A percentile compares a stretch with the other conserved stretches of the same genome.
Conservation (phyloP, 2,113 vertebrate genomes). For the Channa maculata region DNA sequence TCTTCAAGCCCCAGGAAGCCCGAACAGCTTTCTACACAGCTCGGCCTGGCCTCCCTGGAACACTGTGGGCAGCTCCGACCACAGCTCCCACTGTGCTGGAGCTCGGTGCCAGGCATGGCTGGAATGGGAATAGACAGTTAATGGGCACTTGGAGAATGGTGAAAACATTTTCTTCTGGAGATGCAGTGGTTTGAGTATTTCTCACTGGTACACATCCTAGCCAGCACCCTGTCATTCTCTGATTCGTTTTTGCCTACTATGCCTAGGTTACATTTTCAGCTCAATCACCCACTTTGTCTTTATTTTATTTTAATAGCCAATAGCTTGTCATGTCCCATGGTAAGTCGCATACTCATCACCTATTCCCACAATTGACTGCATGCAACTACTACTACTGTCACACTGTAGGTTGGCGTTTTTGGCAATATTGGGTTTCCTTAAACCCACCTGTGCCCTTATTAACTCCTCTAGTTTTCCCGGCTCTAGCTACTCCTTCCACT, state of each 20-base stretch:
- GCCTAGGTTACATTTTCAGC: constrained; percentile 53
- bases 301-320: constrained; percentile 25
- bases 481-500: constrained; percentile 7
- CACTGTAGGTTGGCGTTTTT: not conserved
- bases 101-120: constrained; percentile 56
- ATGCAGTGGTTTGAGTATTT: constrained; percentile 70
- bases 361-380: constrained; percentile 1
- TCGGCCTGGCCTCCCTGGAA: constrained; percentile 61
- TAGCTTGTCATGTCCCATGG: constrained; percentile 12
- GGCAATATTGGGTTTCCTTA: not conserved
- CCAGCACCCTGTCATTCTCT: constrained; percentile 49
- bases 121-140: constrained; percentile 81
- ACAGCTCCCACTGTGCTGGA: constrained; percentile 67
- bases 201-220: constrained; percentile 51
- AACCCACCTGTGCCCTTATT: not conserved
- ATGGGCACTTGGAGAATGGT: constrained; percentile 80
- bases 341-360: not conserved
- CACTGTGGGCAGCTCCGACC: constrained; percentile 66
- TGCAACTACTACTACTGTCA: not conserved
- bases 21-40: constrained; percentile 37
- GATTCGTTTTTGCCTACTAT: constrained; percentile 29
- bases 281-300: constrained; percentile 28
- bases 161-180: constrained; percentile 81
- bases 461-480: constrained; percentile 19
- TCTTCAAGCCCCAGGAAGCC: constrained; percentile 50